Evolutionary conservation across 2,113 vertebrate genomes (phyloP).

Genomic region (Mastomys coucha): DNA sequence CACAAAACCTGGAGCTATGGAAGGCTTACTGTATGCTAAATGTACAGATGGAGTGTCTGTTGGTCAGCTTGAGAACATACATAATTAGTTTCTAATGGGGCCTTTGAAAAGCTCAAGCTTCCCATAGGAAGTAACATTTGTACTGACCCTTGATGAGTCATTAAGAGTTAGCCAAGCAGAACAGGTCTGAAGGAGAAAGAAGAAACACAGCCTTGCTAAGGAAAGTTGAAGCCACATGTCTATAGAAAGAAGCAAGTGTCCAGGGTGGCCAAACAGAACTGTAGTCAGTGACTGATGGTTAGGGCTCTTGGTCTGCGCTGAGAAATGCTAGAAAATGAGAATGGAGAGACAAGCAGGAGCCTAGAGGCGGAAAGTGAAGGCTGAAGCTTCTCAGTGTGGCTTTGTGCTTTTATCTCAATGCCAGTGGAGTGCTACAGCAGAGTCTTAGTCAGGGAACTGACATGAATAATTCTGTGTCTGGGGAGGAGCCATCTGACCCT

Average conservation of each 20-base stretch:
- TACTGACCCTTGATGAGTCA: background rate
- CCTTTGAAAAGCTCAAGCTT: background rate
- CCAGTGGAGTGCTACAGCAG: background rate
- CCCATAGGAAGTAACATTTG: background rate
- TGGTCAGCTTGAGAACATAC: background rate
- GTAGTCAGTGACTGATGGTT: background rate
- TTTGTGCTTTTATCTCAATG: background rate
- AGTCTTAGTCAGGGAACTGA: background rate
- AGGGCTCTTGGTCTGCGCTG: background rate
- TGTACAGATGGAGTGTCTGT: background rate
- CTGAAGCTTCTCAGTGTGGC: background rate
- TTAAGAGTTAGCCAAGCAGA: constrained; percentile 16
- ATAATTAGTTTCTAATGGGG: background rate
- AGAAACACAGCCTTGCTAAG: background rate
- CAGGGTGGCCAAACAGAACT: background rate
- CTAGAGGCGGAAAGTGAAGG: constrained; percentile 7
- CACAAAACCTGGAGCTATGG: too few species aligned
- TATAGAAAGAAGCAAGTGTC: background rate
- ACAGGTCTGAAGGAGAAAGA: background rate
- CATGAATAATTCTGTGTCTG: constrained; percentile 23
- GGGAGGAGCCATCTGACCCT: background rate
- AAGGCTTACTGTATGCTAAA: background rate
- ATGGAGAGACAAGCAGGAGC: background rate
- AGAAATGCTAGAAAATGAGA: background rate
- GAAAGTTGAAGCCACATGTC: background rate